Evolutionary conservation across 2,113 vertebrate species (phyloP).

Genomic region (Polypterus senegalus): DNA sequence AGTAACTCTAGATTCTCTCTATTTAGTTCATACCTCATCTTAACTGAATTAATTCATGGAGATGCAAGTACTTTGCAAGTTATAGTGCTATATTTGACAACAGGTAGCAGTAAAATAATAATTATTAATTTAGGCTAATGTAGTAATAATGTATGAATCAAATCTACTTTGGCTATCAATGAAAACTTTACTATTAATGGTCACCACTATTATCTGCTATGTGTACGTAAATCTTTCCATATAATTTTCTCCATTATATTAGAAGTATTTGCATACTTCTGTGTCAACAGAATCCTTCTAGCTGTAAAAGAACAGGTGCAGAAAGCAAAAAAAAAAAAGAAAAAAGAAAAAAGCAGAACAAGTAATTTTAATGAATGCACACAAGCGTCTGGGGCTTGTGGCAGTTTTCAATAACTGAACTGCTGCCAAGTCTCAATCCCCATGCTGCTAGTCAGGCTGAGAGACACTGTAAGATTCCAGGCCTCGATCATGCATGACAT

Average conservation of each 20-base stretch:
- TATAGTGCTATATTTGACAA: too few species aligned
- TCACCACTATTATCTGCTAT: too few species aligned
- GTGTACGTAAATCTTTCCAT: too few species aligned
- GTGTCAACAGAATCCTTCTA: slow-evolving; percentile 8
- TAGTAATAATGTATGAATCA: too few species aligned
- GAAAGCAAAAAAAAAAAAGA: slow-evolving; percentile 27
- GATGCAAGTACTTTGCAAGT: too few species aligned
- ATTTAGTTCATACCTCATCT: too few species aligned
- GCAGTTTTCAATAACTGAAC: slow-evolving; percentile 28
- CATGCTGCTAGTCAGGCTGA: slow-evolving; percentile 36
- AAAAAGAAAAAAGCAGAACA: slow-evolving; percentile 35
- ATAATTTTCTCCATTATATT: neutral
- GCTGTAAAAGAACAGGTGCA: slow-evolving; percentile 30
- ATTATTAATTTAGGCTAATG: too few species aligned
- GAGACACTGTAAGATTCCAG: slow-evolving; percentile 24
- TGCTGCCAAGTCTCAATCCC: slow-evolving; percentile 17
- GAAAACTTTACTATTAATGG: too few species aligned
- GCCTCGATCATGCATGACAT: slow-evolving; percentile 45
- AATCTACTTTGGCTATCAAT: too few species aligned
- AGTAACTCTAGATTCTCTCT: too few species aligned
- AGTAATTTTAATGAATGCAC: slow-evolving; percentile 40
- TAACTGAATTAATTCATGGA: too few species aligned
- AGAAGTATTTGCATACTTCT: slow-evolving; percentile 11
- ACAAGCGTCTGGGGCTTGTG: slow-evolving; percentile 25
- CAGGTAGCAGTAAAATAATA: too few species aligned